Evolutionary conservation across 1,140 invertebrate genomes (phyloP), one percentile per base, ranked within the genome.

Genomic region (Eupristina koningsbergeri): DNA sequence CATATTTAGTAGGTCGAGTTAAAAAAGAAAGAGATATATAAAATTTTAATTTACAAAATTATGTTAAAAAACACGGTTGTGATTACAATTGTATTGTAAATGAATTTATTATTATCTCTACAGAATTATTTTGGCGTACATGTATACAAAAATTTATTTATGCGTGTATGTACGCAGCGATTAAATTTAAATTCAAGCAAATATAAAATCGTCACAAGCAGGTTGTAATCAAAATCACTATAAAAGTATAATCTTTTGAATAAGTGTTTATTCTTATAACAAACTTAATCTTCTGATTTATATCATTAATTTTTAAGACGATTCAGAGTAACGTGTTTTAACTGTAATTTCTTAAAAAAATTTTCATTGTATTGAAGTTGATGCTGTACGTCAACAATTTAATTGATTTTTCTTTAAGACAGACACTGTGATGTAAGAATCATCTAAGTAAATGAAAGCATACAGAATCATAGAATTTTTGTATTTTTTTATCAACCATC

Each of bases 301-400:
- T 82, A 69, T 45, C 58, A 71, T 69, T 69, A 53, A 47, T 81
- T 39, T 64, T 69, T 80, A 84, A 63, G 39, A 61, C 31, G 61
- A 77, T 47, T 80, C 47, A 29, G 9, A 79, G 41, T 71, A 63
- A 50, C 31, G 39, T 76, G 71, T 75, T 80, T 80, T 73, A 64
- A 84, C 78, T 76, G 83, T 80, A 80, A 71, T 84, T 84, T 80
- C 83, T 45, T 84, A 80, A 17, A 84, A 22, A 78, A 69, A 63
- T n/a, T 80, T 73, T 45, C 47, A 74, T 74, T 84, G 61, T 64
- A 79, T 80, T 41, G 29, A 83, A 31, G 19, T 47, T 39, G 39
- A 31, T 31, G 29, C 11, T 67, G n/a, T 3, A 26, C 6, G 74
- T 50, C 69, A 79, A 39, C 31, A 34, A 41, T 80, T 84, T 29